Percentiles rank a stretch among this genome's conserved stretches.
phyloP scores from a whole-genome alignment of 2,888 invertebrate genomes.

The Mystacides longicornis region DNA sequence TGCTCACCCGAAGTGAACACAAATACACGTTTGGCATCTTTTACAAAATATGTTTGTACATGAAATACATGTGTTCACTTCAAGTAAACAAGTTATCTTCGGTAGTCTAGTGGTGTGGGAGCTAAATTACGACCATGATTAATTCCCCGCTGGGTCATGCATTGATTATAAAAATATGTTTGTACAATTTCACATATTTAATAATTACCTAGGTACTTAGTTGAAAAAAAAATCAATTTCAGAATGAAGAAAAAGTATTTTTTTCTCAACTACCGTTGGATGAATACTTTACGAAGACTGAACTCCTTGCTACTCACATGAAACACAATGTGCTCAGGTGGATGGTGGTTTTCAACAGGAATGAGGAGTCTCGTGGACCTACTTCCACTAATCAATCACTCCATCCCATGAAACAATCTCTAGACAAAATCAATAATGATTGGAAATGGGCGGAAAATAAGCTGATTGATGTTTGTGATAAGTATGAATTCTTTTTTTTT shows the following conservation, averaged over 20 bases:
- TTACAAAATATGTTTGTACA: too few relatives aligned
- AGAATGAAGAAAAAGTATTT: conserved; percentile 13
- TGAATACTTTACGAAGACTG: conserved; percentile 16
- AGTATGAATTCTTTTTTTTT: conserved; percentile 7
- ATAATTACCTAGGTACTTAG: background rate
- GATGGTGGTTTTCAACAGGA: background rate
- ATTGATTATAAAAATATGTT: too few relatives aligned
- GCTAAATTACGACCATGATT: too few relatives aligned
- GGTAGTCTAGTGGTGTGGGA: too few relatives aligned
- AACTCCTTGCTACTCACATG: conserved; percentile 15
- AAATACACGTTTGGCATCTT: too few relatives aligned
- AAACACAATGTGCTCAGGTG: conserved; percentile 9
- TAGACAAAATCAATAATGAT: conserved; percentile 4
- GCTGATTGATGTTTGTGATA: conserved; percentile 13
- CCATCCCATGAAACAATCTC: background rate
- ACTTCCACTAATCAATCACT: background rate
- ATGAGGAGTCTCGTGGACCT: background rate
- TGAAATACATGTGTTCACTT: too few relatives aligned
- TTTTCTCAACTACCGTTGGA: conserved; percentile 16
- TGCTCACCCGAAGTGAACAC: too few relatives aligned
- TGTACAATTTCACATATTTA: too few relatives aligned
- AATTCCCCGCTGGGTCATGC: too few relatives aligned
- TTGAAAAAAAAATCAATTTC: background rate
- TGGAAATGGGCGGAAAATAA: conserved; percentile 11
- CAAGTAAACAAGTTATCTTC: too few relatives aligned